Conservation (phyloP, 1,140 invertebrate species). For the Zaprionus inermis region DNA sequence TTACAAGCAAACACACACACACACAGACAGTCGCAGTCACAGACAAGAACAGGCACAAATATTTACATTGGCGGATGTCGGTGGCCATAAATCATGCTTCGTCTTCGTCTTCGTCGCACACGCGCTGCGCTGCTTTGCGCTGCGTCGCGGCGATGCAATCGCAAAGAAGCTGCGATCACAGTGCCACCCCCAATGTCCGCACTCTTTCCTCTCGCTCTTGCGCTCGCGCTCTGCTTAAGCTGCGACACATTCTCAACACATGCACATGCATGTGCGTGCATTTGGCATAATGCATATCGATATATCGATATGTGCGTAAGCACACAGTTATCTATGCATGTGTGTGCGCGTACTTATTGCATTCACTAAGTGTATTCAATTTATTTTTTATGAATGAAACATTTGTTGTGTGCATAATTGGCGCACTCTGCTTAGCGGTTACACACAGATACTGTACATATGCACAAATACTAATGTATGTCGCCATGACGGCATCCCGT, state of each 20-base stretch:
- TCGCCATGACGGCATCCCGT: slow-evolving; percentile 48
- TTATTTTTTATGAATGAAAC: slow-evolving; percentile 75
- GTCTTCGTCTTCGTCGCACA: slow-evolving; percentile 45
- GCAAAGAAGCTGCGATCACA: slow-evolving; percentile 33
- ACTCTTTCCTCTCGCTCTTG: slow-evolving; percentile 8
- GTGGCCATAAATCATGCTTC: slow-evolving; percentile 72
- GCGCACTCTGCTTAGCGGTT: slow-evolving; percentile 55
- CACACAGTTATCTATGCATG: not conserved
- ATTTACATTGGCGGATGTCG: slow-evolving; percentile 66
- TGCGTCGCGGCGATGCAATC: slow-evolving; percentile 48
- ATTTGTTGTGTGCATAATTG: slow-evolving; percentile 67
- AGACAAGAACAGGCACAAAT: not conserved
- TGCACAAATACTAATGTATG: slow-evolving; percentile 6
- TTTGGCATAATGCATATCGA: not conserved
- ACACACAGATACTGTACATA: slow-evolving; percentile 32
- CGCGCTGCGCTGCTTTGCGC: slow-evolving; percentile 25
- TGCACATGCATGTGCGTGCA: slow-evolving; percentile 48
- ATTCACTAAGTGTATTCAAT: slow-evolving; percentile 10
- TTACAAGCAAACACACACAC: slow-evolving; percentile 5
- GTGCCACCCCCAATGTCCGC: slow-evolving; percentile 11
- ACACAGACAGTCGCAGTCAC: not conserved
- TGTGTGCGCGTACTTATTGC: slow-evolving; percentile 27
- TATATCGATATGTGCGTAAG: slow-evolving; percentile 19
- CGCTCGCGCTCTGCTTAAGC: slow-evolving; percentile 25
- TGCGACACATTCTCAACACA: slow-evolving; percentile 69